phyloP scores from a whole-genome alignment of 2,797 vertebrate genomes.

The Catamblyrhynchus diadema region DNA sequence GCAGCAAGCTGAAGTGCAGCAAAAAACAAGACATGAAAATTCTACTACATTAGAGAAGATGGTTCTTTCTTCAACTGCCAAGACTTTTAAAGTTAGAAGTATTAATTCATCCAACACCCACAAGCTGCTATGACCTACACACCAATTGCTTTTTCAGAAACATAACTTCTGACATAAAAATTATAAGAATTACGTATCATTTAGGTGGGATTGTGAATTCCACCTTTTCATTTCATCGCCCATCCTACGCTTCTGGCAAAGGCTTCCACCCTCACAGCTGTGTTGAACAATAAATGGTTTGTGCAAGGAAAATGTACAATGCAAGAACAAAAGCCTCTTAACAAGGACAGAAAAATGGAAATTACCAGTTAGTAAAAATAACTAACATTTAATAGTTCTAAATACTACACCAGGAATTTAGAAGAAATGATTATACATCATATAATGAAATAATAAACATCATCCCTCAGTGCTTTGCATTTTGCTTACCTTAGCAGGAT shows the following conservation, averaged over 20 bases:
- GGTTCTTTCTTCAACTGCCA: neutral
- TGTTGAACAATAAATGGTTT: neutral
- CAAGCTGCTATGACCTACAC: neutral
- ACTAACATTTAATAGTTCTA: neutral
- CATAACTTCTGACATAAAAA: neutral
- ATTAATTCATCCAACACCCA: neutral
- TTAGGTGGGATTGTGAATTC: neutral
- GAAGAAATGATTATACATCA: neutral
- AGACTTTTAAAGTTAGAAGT: neutral
- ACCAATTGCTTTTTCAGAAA: neutral
- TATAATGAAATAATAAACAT: neutral
- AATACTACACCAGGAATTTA: neutral
- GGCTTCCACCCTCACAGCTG: neutral
- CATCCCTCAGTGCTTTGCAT: neutral
- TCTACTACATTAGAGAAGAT: neutral
- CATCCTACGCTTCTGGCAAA: neutral
- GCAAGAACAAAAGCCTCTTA: neutral
- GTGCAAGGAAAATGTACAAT: neutral
- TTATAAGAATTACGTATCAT: neutral
- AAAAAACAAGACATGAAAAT: neutral
- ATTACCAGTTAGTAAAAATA: neutral
- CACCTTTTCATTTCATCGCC: neutral
- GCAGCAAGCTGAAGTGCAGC: neutral
- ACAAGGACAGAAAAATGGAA: neutral
- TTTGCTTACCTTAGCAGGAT: conserved; percentile 85